Evolutionary conservation across 2,888 invertebrate species (phyloP), one percentile per base, ranked within the genome.

Genomic region (Dynastes tityus): DNA sequence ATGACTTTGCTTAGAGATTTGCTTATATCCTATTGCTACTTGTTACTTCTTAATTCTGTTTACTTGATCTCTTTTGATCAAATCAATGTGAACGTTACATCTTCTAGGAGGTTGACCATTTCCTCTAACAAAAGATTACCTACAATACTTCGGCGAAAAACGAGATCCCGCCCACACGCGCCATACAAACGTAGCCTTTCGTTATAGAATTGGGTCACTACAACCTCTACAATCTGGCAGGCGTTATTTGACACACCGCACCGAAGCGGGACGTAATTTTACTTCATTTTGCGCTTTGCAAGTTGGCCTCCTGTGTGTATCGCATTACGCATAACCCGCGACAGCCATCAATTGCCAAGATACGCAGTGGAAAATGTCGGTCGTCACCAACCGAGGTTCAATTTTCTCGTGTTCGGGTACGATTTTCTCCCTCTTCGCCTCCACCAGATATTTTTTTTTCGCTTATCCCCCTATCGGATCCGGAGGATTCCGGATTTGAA

Each of bases 311-410:
- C 45, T 45, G 45, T 61, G 45, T 74, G 73, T 61, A 61, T 74
- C 73, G 45, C 29, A n/a, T 74, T 74, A 40, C 73, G 16, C 61
- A 45, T 45, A 45, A 8, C 61, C 45, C 73, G 61, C 45, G 73
- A 37, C 58, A 27, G 61, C 73, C 58, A 63, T 74, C 73, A 74
- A 74, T 74, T 74, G 40, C 58, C 45, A 45, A 58, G 27, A 45
- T 61, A 61, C 45, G 13, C 45, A 45, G 27, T 27, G 61, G 45
- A 49, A 74, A 74, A 40, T 74, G 45, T 27, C 45, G 37, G 45
- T 27, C 11, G 45, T 11, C 45, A 9, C 55, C 55, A 6, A 63
- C 40, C 13, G 45, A 74, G 73, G 11, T 61, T 74, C 22, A 61
- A 63, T 74, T 74, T 74, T 45, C 45, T 58, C 16, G n/a, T 13